A percentile compares a stretch with the other conserved stretches of the same genome.
phyloP scores from a whole-genome alignment of 2,113 vertebrate species.

The Cnemophilus loriae region DNA sequence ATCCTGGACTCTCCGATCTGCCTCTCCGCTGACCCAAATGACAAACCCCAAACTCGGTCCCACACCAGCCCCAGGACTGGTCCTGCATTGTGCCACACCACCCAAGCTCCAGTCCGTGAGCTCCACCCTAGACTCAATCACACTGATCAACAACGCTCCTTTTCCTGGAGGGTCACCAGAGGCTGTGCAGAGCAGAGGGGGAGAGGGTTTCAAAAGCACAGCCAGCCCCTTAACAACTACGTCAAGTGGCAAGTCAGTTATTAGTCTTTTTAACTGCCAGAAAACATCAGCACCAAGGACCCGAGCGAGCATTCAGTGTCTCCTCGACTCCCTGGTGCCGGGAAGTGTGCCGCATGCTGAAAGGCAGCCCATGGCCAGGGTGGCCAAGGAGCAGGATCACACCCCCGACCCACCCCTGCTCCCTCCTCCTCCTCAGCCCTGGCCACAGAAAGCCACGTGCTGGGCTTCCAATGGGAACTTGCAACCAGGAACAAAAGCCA shows the following conservation, averaged over 20 bases:
- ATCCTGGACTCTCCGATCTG: rapidly evolving
- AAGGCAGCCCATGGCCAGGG: not conserved
- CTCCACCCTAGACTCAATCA: not conserved
- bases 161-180: not conserved
- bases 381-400: not conserved
- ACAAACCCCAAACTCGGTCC: not conserved
- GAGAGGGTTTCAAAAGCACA: slow-evolving; percentile 2
- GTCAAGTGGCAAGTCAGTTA: slow-evolving; percentile 3
- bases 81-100: not conserved
- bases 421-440: not conserved
- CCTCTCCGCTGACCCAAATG: not conserved
- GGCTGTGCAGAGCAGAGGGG: not conserved
- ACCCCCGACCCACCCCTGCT: not conserved
- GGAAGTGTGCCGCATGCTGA: rapidly evolving
- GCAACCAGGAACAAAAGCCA: not conserved
- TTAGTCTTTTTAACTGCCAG: slow-evolving; percentile 20
- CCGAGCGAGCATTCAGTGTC: not conserved
- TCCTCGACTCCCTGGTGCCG: rapidly evolving
- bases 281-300: slow-evolving; percentile 8
- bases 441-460: rapidly evolving
- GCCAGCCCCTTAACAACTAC: not conserved
- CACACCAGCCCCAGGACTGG: not conserved
- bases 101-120: rapidly evolving
- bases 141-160: not conserved
- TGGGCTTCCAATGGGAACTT: not conserved